phyloP scores from a whole-genome alignment of 2,113 vertebrate species.

The Thamnophis sirtalis region DNA sequence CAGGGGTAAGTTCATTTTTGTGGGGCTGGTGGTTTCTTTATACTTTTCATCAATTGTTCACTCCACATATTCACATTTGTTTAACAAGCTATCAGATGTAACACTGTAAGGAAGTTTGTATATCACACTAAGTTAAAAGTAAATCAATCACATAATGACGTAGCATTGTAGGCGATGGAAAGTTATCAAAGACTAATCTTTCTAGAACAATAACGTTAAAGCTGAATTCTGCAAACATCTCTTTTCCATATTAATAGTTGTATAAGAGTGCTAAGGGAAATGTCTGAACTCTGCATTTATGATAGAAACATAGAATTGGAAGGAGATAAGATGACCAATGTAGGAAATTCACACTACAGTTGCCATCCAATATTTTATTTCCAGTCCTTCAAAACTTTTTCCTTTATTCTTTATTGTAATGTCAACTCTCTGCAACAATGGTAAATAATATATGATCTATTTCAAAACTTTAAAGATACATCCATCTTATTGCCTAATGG shows the following conservation, averaged over 20 bases:
- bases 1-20: conserved; percentile 80
- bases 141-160: neutral
- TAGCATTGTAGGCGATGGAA: neutral
- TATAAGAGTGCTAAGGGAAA: neutral
- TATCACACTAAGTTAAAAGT: neutral
- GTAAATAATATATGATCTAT: neutral
- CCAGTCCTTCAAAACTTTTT: neutral
- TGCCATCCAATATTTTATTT: neutral
- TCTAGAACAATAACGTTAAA: neutral
- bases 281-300: neutral
- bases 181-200: neutral
- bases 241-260: neutral
- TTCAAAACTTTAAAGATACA: neutral
- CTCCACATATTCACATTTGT: neutral
- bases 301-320: neutral
- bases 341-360: too few relatives aligned
- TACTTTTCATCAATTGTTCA: neutral
- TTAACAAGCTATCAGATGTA: neutral
- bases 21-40: neutral
- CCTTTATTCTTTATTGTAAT: neutral
- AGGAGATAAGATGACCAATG: neutral
- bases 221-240: neutral
- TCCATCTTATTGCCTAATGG: neutral
- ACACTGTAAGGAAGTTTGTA: neutral
- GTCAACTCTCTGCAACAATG: neutral